Evolutionary conservation across 1,140 invertebrate species (phyloP).

Genomic region (Campodea augens): DNA sequence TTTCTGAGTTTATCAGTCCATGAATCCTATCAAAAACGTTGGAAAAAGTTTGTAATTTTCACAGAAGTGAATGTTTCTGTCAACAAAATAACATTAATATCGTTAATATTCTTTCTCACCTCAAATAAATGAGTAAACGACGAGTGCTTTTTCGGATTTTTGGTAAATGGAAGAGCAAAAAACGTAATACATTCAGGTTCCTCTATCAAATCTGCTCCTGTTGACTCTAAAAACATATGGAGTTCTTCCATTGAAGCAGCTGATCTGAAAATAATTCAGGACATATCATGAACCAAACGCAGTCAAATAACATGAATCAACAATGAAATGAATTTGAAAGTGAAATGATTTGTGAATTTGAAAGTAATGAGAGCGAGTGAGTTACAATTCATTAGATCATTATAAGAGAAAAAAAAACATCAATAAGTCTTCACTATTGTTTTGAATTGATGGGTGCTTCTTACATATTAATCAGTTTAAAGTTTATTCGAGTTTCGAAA

Average conservation of each 20-base stretch:
- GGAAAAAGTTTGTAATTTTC: not conserved
- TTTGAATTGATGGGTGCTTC: too few relatives aligned
- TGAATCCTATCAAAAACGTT: not conserved
- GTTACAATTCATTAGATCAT: too few relatives aligned
- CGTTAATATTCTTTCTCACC: conserved; percentile 10
- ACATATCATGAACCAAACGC: too few relatives aligned
- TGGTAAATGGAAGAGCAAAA: conserved; percentile 36
- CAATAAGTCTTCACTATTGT: too few relatives aligned
- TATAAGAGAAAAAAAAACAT: too few relatives aligned
- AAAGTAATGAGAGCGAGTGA: too few relatives aligned
- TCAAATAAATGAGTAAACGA: conserved; percentile 33
- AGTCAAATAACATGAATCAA: too few relatives aligned
- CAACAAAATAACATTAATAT: not conserved
- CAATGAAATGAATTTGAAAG: too few relatives aligned
- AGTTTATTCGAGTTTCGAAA: too few relatives aligned
- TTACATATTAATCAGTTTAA: too few relatives aligned
- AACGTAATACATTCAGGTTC: conserved; percentile 33
- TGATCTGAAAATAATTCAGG: too few relatives aligned
- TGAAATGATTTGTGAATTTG: too few relatives aligned
- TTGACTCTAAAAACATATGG: conserved; percentile 30
- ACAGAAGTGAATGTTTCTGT: not conserved
- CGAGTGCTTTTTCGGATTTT: conserved; percentile 31
- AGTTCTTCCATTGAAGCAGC: conserved; percentile 32
- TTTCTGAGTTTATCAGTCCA: not conserved
- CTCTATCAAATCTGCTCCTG: conserved; percentile 29